Evolutionary conservation across 2,888 invertebrate genomes (phyloP), one percentile per base, ranked within the genome.

Genomic region (Apotomis betuletana): DNA sequence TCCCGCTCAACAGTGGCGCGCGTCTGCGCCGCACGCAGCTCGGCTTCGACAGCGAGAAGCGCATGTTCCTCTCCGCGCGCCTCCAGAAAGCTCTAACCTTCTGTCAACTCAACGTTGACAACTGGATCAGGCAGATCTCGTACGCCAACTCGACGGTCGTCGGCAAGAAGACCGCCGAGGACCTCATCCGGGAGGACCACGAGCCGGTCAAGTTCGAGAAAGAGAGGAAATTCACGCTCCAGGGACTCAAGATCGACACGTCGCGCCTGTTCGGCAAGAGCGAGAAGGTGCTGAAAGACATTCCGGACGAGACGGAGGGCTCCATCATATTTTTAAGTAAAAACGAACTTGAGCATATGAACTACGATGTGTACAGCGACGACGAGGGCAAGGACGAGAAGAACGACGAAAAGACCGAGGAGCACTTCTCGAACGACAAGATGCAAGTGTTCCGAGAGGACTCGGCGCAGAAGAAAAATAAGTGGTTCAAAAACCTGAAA

Each of bases 251-350:
- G 75, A 91, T 93, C 69, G 94, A 94, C 74, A 88, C 94, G 4
- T 92, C 94, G 1, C 86, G 91, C 75, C 82, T 94, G 54, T 94
- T 94, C 68, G 93, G 94, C 10, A 94, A 94, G 84, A 94, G 92
- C 75, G 94, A 94, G 76, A 92, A 92, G 76, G 92, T 93, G 12
- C 84, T 94, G 15, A 93, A 91, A 82, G 94, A 94, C 79, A 94
- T 94, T 64, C 94, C 94, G 0, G 94, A 95, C 74, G 95, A 95
- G 79, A 95, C 94, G 58, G 95, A 95, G 82, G 95, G 95, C 61
- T 95, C 95, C 0, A 95, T 95, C n/a, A 95, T 95, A 87, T 95
- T 95, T 85, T 89, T 95, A 77, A 95, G 95, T 83, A 95, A 95
- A 89, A 94, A 94, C 77, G 95, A 95, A 90, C 88, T 95, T 78